Percentiles rank a stretch among this genome's conserved stretches.
Conservation (phyloP, 2,113 vertebrate genomes). For the Chrysemys picta region DNA sequence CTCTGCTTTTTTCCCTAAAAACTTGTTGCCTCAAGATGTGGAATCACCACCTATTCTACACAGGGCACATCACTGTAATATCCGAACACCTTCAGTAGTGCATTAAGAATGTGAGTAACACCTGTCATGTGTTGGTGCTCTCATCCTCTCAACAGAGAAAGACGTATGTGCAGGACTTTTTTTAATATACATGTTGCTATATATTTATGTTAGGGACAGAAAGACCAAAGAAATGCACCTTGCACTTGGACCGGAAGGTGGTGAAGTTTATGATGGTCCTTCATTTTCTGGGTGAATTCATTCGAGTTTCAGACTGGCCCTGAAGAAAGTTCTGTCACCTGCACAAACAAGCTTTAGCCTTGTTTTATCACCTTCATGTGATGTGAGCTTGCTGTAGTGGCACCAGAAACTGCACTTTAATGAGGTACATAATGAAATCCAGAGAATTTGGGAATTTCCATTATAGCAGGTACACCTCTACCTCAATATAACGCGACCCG, state of each 20-base stretch:
- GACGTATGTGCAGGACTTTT: not conserved
- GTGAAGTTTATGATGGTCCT: not conserved
- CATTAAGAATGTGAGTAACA: not conserved
- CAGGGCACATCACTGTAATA: not conserved
- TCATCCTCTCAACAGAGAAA: not conserved
- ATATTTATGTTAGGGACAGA: not conserved
- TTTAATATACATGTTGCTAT: not conserved
- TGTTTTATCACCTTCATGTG: not conserved
- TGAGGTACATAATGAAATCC: slow-evolving; percentile 18
- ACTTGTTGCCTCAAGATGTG: not conserved
- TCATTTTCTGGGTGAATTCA: not conserved
- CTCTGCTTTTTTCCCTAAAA: not conserved
- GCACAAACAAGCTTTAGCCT: not conserved
- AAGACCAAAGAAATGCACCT: not conserved
- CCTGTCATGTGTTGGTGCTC: not conserved
- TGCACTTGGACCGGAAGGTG: not conserved
- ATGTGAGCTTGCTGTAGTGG: not conserved
- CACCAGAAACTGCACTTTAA: slow-evolving; percentile 41
- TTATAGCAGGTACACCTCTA: slow-evolving; percentile 6
- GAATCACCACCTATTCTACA: not conserved
- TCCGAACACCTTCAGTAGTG: not conserved
- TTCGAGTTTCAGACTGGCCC: not conserved
- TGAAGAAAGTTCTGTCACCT: not conserved
- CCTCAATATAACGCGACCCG: too few relatives aligned
- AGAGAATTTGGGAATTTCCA: slow-evolving; percentile 50